Conservation (phyloP, 2,113 vertebrate species). For the Toxotes jaculatrix region DNA sequence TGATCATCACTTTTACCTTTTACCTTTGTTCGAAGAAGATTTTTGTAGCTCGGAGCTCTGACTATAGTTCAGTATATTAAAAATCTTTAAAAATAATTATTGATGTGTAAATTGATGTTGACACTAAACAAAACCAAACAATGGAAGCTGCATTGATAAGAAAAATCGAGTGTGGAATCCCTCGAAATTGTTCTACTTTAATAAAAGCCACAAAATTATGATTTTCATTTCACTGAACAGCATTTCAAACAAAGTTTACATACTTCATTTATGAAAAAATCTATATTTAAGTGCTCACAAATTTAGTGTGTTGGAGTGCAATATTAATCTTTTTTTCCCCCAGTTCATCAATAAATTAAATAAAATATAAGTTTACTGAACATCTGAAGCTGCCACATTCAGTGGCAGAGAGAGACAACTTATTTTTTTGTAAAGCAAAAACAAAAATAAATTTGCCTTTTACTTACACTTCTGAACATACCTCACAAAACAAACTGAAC, state of each 20-base stretch:
- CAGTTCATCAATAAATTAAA: constrained; percentile 31
- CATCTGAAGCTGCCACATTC: constrained; percentile 13
- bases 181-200: constrained; percentile 3
- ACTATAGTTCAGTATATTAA: not conserved
- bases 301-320: not conserved
- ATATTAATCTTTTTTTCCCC: not conserved
- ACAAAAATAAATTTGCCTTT: not conserved
- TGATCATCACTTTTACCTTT: not conserved
- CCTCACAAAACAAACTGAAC: constrained; percentile 25
- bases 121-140: not conserved
- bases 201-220: constrained; percentile 38
- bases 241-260: constrained; percentile 35
- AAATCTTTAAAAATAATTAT: not conserved
- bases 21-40: not conserved
- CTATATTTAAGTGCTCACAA: not conserved
- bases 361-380: constrained; percentile 28
- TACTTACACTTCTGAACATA: not conserved
- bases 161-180: not conserved
- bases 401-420: constrained; percentile 8
- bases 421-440: not conserved
- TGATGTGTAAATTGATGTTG: not conserved
- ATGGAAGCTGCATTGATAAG: not conserved
- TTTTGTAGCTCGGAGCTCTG: not conserved
- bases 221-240: constrained; percentile 31
- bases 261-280: constrained; percentile 3